Evolutionary conservation across 2,113 vertebrate genomes (phyloP).

Genomic region (Pluvialis apricaria): DNA sequence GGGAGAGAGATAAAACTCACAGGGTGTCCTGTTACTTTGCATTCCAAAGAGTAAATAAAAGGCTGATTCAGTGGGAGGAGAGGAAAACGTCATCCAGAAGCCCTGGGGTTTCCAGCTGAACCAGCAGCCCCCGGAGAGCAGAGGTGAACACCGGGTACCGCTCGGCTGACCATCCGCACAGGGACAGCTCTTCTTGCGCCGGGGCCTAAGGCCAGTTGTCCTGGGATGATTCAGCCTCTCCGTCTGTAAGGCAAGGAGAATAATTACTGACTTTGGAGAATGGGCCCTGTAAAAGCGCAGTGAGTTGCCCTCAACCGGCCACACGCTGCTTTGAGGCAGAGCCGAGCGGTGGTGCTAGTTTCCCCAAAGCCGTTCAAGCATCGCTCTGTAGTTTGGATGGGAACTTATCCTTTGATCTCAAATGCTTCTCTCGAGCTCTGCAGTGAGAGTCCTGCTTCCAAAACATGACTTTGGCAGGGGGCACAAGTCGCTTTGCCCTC

Average conservation of each 20-base stretch:
- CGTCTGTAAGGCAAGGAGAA: not conserved
- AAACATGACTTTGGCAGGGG: not conserved
- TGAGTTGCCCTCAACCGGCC: not conserved
- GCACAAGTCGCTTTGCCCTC: not conserved
- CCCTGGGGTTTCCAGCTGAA: not conserved
- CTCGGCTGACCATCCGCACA: not conserved
- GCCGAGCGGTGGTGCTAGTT: not conserved
- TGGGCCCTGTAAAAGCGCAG: not conserved
- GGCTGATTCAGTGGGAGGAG: slow-evolving; percentile 65
- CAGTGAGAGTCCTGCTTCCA: not conserved
- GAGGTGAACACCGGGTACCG: not conserved
- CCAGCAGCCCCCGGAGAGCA: not conserved
- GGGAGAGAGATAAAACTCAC: slow-evolving; percentile 17
- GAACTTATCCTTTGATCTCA: not conserved
- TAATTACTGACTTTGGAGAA: not conserved
- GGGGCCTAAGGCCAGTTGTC: not conserved
- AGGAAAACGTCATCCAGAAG: not conserved
- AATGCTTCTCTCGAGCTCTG: not conserved
- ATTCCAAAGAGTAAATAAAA: slow-evolving; percentile 52
- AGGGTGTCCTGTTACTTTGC: slow-evolving; percentile 46
- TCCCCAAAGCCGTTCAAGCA: not conserved
- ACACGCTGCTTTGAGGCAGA: not conserved
- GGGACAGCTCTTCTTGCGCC: not conserved
- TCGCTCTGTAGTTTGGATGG: not conserved
- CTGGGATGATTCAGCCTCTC: not conserved